phyloP scores from a whole-genome alignment of 2,797 vertebrate genomes.

The Peromyscus eremicus region DNA sequence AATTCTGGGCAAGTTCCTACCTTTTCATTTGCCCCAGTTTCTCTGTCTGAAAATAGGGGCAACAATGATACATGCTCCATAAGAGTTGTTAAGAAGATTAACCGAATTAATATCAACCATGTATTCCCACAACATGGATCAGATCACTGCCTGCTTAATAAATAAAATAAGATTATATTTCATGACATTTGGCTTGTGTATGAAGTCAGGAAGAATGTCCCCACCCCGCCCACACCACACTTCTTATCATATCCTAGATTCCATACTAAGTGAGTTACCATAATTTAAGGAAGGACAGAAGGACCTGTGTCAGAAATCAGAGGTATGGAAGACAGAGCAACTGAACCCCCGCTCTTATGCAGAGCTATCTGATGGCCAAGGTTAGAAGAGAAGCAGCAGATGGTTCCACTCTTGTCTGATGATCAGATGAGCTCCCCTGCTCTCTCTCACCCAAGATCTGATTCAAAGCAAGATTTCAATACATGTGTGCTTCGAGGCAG shows the following conservation, averaged over 20 bases:
- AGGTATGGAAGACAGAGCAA: not conserved
- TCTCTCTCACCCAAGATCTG: not conserved
- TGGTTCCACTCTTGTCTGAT: not conserved
- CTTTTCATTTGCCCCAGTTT: not conserved
- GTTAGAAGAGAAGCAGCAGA: not conserved
- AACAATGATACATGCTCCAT: not conserved
- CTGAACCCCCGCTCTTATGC: not conserved
- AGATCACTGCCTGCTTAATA: not conserved
- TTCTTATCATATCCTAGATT: not conserved
- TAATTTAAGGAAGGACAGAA: not conserved
- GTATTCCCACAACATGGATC: not conserved
- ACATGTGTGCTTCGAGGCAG: not conserved
- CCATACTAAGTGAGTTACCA: not conserved
- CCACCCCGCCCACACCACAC: rapidly evolving
- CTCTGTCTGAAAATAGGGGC: not conserved
- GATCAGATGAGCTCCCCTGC: not conserved
- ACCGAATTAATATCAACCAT: not conserved
- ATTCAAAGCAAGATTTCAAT: not conserved
- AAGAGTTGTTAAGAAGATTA: not conserved
- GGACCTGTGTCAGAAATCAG: not conserved
- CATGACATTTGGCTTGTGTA: not conserved
- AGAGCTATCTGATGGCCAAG: slow-evolving; percentile 16
- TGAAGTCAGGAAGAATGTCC: not conserved
- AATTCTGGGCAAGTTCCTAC: not conserved
- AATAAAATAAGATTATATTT: not conserved